Percentiles rank a stretch among this genome's conserved stretches.
Evolutionary conservation across 2,797 vertebrate genomes (phyloP).

Genomic region (Pempheris klunzingeri): DNA sequence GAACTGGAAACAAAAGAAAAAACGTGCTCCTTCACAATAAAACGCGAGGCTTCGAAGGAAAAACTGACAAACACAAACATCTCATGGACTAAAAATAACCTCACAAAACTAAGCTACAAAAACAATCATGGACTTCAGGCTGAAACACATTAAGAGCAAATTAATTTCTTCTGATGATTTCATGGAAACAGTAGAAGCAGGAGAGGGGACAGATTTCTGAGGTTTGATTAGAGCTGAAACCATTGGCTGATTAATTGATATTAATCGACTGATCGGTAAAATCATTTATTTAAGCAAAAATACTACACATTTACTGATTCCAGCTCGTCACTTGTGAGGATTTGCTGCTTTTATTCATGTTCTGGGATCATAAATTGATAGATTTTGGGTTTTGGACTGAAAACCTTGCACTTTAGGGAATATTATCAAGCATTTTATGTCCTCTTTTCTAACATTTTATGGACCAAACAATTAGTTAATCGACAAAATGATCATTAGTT

Average conservation of each 20-base stretch:
- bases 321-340: background rate
- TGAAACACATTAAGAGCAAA: slow-evolving; percentile 51
- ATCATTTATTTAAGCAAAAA: background rate
- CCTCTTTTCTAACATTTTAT: background rate
- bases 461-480: background rate
- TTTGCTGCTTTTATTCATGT: slow-evolving; percentile 4
- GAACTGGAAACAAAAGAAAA: slow-evolving; percentile 55
- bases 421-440: background rate
- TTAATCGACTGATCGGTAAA: too few relatives aligned
- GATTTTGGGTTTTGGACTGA: background rate
- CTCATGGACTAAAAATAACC: slow-evolving; percentile 63
- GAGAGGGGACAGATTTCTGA: background rate
- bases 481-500: background rate
- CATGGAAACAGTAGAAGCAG: background rate
- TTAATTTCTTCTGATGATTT: background rate
- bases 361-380: background rate
- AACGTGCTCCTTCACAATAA: slow-evolving; percentile 28
- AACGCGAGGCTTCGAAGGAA: slow-evolving; percentile 19
- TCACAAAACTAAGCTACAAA: slow-evolving; percentile 67
- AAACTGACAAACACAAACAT: slow-evolving; percentile 40
- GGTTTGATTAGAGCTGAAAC: background rate
- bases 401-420: background rate
- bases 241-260: background rate
- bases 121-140: slow-evolving; percentile 53
- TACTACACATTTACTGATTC: background rate